Evolutionary conservation across 2,888 invertebrate genomes (phyloP).

Genomic region (Macroteleia sp.): DNA sequence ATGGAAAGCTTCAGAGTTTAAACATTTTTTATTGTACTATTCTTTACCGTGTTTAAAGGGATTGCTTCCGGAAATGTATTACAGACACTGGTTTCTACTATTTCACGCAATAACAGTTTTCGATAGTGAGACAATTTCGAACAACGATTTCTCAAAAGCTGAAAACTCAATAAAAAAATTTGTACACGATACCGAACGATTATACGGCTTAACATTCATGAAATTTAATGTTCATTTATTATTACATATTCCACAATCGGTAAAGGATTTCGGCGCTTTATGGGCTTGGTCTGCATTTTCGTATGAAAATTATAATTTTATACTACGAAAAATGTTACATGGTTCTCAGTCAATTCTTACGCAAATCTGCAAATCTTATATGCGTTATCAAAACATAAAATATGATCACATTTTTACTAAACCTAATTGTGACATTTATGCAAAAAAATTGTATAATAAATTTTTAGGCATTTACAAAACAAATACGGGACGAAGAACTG

Average conservation of each 20-base stretch:
- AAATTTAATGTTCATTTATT: conserved; percentile 57
- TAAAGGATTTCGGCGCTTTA: conserved; percentile 42
- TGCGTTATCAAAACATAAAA: conserved; percentile 23
- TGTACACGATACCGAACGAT: conserved; percentile 37
- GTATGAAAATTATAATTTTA: conserved; percentile 46
- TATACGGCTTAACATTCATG: conserved; percentile 36
- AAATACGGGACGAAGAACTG: conserved; percentile 3
- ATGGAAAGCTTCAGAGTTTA: conserved; percentile 57
- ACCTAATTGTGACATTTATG: conserved; percentile 1
- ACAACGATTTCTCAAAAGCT: conserved; percentile 16
- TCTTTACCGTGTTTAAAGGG: conserved; percentile 48
- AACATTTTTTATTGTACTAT: conserved; percentile 55
- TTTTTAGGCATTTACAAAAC: conserved; percentile 18
- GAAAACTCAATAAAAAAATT: conserved; percentile 34
- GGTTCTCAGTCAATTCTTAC: conserved; percentile 26
- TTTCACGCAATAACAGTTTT: conserved; percentile 43
- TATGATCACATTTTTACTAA: conserved; percentile 11
- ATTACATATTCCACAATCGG: conserved; percentile 35
- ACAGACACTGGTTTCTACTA: conserved; percentile 44
- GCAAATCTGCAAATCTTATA: conserved; percentile 50
- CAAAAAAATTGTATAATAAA: conserved; percentile 6
- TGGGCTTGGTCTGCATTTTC: conserved; percentile 58
- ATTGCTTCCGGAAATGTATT: conserved; percentile 27
- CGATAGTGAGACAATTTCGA: conserved; percentile 16
- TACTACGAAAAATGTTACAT: conserved; percentile 24